phyloP scores from a whole-genome alignment of 2,113 vertebrate genomes.

The Seriola rivoliana region DNA sequence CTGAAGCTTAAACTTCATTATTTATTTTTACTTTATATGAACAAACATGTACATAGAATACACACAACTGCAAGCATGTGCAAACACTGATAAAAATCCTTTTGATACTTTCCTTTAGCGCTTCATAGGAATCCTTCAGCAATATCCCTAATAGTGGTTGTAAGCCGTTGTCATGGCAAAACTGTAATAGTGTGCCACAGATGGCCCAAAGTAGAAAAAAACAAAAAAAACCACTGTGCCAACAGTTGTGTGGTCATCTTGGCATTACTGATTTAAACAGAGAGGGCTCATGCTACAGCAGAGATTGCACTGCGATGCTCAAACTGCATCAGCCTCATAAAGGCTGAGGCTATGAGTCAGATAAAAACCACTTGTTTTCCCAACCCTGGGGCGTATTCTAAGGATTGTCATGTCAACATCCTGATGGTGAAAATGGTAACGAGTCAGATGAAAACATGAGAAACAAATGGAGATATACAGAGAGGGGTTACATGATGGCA shows the following conservation, averaged over 20 bases:
- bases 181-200: constrained; percentile 18
- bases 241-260: too few relatives aligned
- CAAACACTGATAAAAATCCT: neutral
- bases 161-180: constrained; percentile 39
- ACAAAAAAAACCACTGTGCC: too few relatives aligned
- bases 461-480: neutral
- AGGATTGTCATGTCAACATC: neutral
- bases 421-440: neutral
- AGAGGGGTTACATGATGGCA: neutral
- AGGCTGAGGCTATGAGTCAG: neutral
- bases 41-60: neutral
- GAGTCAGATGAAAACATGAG: neutral
- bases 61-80: neutral
- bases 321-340: constrained; percentile 47
- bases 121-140: neutral
- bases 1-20: too few relatives aligned
- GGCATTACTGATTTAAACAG: neutral
- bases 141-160: constrained; percentile 7
- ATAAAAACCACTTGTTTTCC: too few relatives aligned
- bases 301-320: constrained; percentile 42
- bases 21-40: neutral
- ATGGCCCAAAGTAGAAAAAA: constrained; percentile 18
- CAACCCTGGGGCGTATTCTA: neutral
- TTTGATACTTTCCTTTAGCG: neutral
- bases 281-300: constrained; percentile 36